Base-by-base conservation (phyloP, 92 coral and sea anemone genomes). In the Porites evermanni region DNA sequence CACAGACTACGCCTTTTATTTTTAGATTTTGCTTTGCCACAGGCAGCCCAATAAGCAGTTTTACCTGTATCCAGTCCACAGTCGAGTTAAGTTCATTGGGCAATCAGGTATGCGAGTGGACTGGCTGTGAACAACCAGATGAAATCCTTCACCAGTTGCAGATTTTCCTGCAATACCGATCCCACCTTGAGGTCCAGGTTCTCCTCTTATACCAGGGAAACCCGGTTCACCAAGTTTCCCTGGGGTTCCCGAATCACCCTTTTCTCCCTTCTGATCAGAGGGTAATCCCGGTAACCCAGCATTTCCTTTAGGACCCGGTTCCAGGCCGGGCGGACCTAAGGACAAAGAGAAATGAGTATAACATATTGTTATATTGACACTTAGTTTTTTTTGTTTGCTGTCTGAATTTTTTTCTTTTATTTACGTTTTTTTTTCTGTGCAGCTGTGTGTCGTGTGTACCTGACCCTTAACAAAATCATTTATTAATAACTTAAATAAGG, bases 41-140 rank as follows among this genome's bases (percentile, higher is more conserved):
- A 3, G 6, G 47, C 6, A 38, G 47, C 47, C 47, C 47, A 38
- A 38, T 38, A 38, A 38, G 5, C 7, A 38, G 2, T 18, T 19
- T 72, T 20, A 74, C 78, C 78, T 74, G 91, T 95, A 97, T 14
- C 99, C 99, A 6, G 91, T 88, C 99, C 99, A 97, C 78, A 97
- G 89, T 60, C 80, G 77, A 21, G 88, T 83, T 65, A 61, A 70
- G 19, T 77, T 86, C 52, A 64, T 63, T 7, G 99, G 99, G 38
- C 99, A 97, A 4, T 32, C 72, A 12, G 99, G 98, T 44, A 95
- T 89, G 7, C 63, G 16, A 2, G 75, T 84, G 11, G 93, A 86
- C 70, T 97, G 99, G 79, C 99, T 97, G 89, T 97, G 99, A 63
- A 92, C 95, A 1, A 95, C 94, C 71, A 97, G 60, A 84, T 95